Evolutionary conservation across 2,888 invertebrate species (phyloP).

Genomic region (Oscheius sp.): DNA sequence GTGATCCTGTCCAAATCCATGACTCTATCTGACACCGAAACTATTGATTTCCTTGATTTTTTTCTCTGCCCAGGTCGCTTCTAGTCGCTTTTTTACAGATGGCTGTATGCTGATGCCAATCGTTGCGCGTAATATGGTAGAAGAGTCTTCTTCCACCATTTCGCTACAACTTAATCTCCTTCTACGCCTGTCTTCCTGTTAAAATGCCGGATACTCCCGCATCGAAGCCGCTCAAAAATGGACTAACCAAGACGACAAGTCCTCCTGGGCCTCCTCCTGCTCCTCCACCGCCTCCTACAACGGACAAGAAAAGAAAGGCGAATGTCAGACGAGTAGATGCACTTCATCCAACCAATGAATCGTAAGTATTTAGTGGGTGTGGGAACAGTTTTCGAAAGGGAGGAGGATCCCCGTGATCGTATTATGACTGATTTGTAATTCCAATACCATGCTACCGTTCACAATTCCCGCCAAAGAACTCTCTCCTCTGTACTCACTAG

Average conservation of each 20-base stretch:
- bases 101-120: slow-evolving; percentile 4
- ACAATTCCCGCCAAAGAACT: slow-evolving; percentile 2
- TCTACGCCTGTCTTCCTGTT: neutral
- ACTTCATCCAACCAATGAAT: slow-evolving; percentile 41
- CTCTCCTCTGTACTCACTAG: neutral
- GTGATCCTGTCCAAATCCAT: neutral
- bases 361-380: slow-evolving; percentile 12
- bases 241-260: slow-evolving; percentile 8
- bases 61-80: neutral
- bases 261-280: slow-evolving; percentile 15
- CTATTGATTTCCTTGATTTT: neutral
- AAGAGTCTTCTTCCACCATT: slow-evolving; percentile 28
- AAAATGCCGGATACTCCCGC: slow-evolving; percentile 12
- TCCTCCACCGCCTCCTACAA: slow-evolving; percentile 11
- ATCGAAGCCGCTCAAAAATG: slow-evolving; percentile 9
- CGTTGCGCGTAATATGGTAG: slow-evolving; percentile 22
- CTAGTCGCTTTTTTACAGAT: slow-evolving; percentile 2
- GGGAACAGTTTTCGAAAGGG: neutral
- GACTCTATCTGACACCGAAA: neutral
- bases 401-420: slow-evolving; percentile 30
- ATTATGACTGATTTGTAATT: slow-evolving; percentile 39
- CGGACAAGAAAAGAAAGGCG: slow-evolving; percentile 13
- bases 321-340: slow-evolving; percentile 52
- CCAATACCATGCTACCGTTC: slow-evolving; percentile 11
- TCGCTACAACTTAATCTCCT: neutral